Evolutionary conservation across 2,113 vertebrate species (phyloP), one percentile per base, ranked within the genome.

Genomic region (Aptenodytes forsteri): DNA sequence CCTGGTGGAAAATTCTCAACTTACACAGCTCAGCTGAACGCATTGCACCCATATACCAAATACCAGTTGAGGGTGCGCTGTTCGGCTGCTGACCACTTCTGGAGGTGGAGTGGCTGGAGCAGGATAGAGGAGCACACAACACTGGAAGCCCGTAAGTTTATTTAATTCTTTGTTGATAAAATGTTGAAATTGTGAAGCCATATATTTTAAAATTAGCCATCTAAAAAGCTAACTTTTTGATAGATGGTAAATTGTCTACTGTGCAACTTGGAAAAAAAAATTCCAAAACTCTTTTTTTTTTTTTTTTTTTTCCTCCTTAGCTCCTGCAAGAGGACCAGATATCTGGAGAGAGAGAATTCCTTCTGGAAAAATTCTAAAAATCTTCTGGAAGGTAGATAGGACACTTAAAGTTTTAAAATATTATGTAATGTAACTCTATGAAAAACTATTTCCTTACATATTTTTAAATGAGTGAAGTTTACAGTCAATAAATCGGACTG

Each of bases 91-190:
- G 96, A 98, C 40, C 93, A 96, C 61, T 98, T 98, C 88, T 99
- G 98, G 98, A 98, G 86, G 62, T 99, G 98, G 98, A 98, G 98
- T 91, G 93, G 86, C 54, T 99, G 98, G 98, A 98, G 97, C 84
- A 91, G n/a, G 52, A 42, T 11, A 69, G 70, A 90, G 46, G 91
- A 93, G 1, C 91, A 98, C 38, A 89, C 85, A 61, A 98, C 98
- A 8, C 22, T 76, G 47, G 97, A 98, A 97, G 98, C 98, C 44
- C 93, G 98, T 99, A 93, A 97, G 98, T 97, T 77, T n/a, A 6
- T 67, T 27, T 55, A 64, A 13, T 42, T 80, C 23, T 79, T 87
- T 56, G 16, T 16, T 83, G 22, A 32, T 38, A 75, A 75, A 62
- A n/a, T 69, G 13, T 26, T 78, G 26, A 59, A 56, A 29, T 65